phyloP scores from a whole-genome alignment of 2,113 vertebrate species.

The Calyptomena viridis region DNA sequence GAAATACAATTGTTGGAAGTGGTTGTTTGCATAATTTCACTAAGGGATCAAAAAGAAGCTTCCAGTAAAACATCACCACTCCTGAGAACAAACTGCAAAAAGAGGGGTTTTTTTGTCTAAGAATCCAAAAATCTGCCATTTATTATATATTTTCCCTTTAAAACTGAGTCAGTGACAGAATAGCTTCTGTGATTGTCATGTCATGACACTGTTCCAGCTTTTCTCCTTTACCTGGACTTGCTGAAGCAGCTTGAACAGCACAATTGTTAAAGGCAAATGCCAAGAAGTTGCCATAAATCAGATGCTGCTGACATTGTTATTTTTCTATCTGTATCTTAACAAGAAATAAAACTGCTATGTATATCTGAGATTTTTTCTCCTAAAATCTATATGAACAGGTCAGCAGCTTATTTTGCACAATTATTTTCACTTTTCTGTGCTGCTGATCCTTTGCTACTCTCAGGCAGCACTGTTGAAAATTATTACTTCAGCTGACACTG shows the following conservation, averaged over 20 bases:
- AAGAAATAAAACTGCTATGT: neutral
- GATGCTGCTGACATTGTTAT: neutral
- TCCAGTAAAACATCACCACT: neutral
- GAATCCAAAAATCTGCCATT: neutral
- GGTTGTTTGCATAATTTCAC: neutral
- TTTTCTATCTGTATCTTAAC: neutral
- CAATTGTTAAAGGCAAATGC: neutral
- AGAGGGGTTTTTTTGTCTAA: neutral
- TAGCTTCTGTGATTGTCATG: neutral
- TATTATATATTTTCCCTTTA: neutral
- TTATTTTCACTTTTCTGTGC: neutral
- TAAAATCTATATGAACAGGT: neutral
- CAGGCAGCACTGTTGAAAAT: neutral
- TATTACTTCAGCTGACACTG: neutral
- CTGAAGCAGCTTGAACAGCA: neutral
- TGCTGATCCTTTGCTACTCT: neutral
- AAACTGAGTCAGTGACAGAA: neutral
- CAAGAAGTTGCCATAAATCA: neutral
- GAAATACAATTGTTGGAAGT: neutral
- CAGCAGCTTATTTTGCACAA: neutral
- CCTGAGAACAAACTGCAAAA: neutral
- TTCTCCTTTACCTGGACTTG: neutral
- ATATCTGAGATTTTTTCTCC: neutral
- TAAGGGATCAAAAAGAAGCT: neutral
- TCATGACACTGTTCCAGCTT: neutral